phyloP scores from a whole-genome alignment of 2,113 vertebrate genomes.

The Daboia siamensis region DNA sequence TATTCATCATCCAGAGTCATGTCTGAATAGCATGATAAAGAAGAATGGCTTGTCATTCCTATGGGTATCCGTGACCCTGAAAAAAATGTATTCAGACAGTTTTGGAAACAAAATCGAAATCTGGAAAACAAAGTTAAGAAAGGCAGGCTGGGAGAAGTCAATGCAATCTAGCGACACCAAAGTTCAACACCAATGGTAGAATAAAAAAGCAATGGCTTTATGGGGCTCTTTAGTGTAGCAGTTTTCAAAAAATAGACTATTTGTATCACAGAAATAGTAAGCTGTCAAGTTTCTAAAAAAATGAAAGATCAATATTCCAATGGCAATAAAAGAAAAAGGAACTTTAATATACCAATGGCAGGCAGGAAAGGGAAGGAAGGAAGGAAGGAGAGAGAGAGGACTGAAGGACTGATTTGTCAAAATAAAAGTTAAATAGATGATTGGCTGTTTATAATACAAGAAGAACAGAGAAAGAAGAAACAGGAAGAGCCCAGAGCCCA shows the following conservation, averaged over 20 bases:
- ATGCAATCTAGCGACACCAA: not conserved
- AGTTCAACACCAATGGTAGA: not conserved
- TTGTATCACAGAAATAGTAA: not conserved
- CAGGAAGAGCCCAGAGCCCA: not conserved
- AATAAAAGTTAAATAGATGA: not conserved
- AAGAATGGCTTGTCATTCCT: not conserved
- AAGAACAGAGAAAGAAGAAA: not conserved
- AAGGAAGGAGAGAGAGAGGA: not conserved
- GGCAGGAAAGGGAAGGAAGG: fast-evolving
- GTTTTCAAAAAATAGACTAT: not conserved
- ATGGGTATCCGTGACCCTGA: not conserved
- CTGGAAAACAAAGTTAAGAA: not conserved
- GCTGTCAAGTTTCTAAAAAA: not conserved
- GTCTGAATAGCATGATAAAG: not conserved
- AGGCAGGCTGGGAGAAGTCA: not conserved
- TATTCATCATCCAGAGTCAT: not conserved
- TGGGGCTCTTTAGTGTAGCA: not conserved
- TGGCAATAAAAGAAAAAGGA: not conserved
- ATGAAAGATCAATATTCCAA: not conserved
- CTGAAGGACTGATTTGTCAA: not conserved
- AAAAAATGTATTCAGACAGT: not conserved
- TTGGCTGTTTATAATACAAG: not conserved
- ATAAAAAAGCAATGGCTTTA: not conserved
- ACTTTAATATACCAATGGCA: not conserved
- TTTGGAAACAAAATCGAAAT: not conserved